Base-by-base conservation (phyloP, 2,888 invertebrate species). In the Temnothorax unifasciatus region DNA sequence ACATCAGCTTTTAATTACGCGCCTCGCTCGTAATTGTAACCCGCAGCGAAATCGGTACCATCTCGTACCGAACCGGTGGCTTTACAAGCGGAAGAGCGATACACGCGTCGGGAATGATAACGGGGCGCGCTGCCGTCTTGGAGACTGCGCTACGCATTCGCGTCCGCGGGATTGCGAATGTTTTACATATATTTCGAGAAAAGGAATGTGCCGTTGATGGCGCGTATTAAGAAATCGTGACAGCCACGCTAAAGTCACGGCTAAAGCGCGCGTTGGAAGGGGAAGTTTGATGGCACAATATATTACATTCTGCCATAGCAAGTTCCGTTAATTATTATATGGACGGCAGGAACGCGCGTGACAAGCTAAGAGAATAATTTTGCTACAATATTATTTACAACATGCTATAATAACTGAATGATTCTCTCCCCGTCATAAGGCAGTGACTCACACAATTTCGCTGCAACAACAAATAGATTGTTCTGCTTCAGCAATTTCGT, bases 1-100 rank as follows among this genome's bases (percentile, higher is more conserved):
- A 87, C 89, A 88, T 89, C 89, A 82, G 89, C 86, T 89, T 89
- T 89, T 89, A 89, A 89, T 90, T 90, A 90, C 88, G 88, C 88
- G 85, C 86, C 87, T 85, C 66, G 85, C 86, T 87, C 87, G 87
- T 90, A 90, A 90, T 90, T 90, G 87, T 90, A 86, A 90, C 90
- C 90, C 84, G 90, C 86, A 85, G 90, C 88, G 87, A 90, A 90
- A 90, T 85, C 88, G 86, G 86, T 84, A 86, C 75, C 85, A 64
- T 77, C 71, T 64, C 52, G 57, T 71, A 47, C 44, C 73, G 44
- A 68, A 47, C 79, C 69, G 85, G 68, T 71, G 76, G 75, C 63
- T 88, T 77, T 74, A 79, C 84, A 81, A 82, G 79, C 76, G 34
- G 41, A 81, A 68, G 85, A 79, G 63, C 82, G 86, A 85, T 86